Base-by-base conservation (phyloP, 2,113 vertebrate genomes). In the Gadus macrocephalus region DNA sequence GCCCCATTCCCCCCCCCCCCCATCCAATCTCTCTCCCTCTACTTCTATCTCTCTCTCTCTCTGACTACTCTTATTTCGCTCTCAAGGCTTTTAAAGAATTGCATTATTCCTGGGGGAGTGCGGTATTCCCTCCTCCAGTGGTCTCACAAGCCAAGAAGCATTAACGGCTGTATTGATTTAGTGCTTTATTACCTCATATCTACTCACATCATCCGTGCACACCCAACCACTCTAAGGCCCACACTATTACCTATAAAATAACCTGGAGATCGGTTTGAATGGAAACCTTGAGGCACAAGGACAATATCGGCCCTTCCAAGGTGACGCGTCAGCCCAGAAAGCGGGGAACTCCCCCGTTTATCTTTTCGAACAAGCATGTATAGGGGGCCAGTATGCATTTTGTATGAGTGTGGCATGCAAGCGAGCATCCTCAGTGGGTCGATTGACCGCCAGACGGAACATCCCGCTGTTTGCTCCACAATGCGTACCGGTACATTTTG, bases 41-140 rank as follows among this genome's bases (percentile, higher is more conserved):
- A 49, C 12, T 49, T 35, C 31, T 35, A 35, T 35, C 31, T 4
- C 42, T 42, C 38, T 49, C 42, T 35, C 11, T 12, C 62, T 31
- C 60, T 5, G 42, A 62, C 69, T 68, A 63, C 20, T 31, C 62
- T 68, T 66, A 76, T 82, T 78, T 78, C 67, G 67, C 78, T 77
- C 69, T 31, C 38, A 73, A 71, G 78, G 86, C 80, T 88, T 89
- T 88, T 81, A 88, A 80, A 83, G 66, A 80, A 83, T 78, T 77
- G 66, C 66, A 80, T 79, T 77, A 86, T 76, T 83, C 75, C 71
- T 66, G 31, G 19, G 15, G 38, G 49, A 61, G 66, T 49, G 42
- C 42, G 67, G 1, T 76, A 85, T 69, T 83, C 83, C 81, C 81
- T 86, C 80, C 71, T 70, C 73, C 85, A 76, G 85, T 85, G 76